Evolutionary conservation across 2,797 vertebrate genomes (phyloP).

Genomic region (Tokudaia muenninki): DNA sequence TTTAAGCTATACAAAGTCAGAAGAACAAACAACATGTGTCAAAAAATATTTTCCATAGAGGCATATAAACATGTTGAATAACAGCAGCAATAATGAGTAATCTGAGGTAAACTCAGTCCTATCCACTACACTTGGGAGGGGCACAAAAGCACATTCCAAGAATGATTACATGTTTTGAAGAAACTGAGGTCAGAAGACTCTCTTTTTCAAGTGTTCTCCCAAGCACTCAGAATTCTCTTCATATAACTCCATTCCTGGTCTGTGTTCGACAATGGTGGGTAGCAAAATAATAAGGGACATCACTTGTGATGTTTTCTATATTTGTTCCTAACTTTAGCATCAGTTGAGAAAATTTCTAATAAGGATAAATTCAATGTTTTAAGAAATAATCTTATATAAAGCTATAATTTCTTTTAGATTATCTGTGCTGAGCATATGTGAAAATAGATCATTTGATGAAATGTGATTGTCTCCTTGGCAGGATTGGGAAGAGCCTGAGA

Average conservation of each 20-base stretch:
- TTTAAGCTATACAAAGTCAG: not conserved
- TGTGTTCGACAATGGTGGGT: not conserved
- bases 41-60: not conserved
- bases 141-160: not conserved
- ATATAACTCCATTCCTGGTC: too few species aligned
- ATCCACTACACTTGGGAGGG: not conserved
- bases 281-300: not conserved
- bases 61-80: not conserved
- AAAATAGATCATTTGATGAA: not conserved
- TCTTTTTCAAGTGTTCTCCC: not conserved
- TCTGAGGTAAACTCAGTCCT: too few species aligned
- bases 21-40: not conserved
- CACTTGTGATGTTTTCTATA: not conserved
- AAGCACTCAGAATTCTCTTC: not conserved
- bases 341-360: not conserved
- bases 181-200: not conserved
- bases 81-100: not conserved
- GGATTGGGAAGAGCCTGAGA: not conserved
- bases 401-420: not conserved
- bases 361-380: not conserved
- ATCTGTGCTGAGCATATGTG: not conserved
- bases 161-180: not conserved
- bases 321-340: not conserved
- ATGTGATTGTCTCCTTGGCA: not conserved
- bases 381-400: not conserved